Evolutionary conservation across 2,888 invertebrate genomes (phyloP).

Genomic region (Rhopalosiphum nymphaeae): DNA sequence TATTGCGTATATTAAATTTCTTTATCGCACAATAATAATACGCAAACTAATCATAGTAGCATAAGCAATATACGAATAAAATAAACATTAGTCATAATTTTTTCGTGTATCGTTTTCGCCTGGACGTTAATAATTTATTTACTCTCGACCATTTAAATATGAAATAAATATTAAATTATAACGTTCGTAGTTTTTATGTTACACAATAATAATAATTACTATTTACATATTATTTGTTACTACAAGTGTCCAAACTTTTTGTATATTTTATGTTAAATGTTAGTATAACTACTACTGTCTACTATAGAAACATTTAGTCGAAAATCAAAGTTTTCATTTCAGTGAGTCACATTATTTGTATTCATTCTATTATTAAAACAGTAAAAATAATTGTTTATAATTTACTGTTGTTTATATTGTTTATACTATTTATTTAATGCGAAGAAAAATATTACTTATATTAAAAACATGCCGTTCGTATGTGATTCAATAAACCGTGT

Average conservation of each 20-base stretch:
- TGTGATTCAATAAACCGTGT: constrained; percentile 1
- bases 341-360: constrained; percentile 30
- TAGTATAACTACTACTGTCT: background rate
- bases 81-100: background rate
- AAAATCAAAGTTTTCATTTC: constrained; percentile 20
- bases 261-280: background rate
- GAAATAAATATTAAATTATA: background rate
- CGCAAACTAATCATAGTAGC: background rate
- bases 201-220: background rate
- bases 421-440: background rate
- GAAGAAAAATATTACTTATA: constrained; percentile 9
- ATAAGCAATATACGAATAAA: background rate
- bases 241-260: background rate
- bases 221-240: background rate
- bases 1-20: background rate
- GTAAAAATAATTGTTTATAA: constrained; percentile 36
- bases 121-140: background rate
- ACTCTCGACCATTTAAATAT: background rate
- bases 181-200: background rate
- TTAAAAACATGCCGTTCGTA: background rate
- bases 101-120: background rate
- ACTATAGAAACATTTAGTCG: background rate
- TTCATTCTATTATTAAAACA: constrained; percentile 27
- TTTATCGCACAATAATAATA: background rate
- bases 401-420: constrained; percentile 8